Conservation (phyloP, 2,888 invertebrate genomes). For the Tetramorium bicarinatum region DNA sequence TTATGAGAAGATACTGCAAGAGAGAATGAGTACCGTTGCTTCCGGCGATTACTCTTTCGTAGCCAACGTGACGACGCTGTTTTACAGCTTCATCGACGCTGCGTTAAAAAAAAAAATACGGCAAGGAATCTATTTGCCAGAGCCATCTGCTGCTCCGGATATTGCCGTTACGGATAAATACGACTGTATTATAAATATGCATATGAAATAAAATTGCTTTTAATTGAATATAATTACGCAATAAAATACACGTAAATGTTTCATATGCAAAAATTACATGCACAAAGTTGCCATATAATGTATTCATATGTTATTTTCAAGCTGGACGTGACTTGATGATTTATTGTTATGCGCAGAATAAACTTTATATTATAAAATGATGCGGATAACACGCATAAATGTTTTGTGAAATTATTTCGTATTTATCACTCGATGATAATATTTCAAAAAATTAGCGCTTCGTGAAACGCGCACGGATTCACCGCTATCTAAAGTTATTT, state of each 20-base stretch:
- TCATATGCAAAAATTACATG: not conserved
- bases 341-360: not conserved
- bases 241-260: not conserved
- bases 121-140: constrained; percentile 20
- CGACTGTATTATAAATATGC: not conserved
- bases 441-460: not conserved
- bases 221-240: constrained; percentile 39
- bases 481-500: constrained; percentile 4
- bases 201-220: constrained; percentile 9
- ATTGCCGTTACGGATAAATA: not conserved
- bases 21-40: constrained; percentile 70
- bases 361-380: not conserved
- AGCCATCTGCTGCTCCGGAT: constrained; percentile 27
- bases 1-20: constrained; percentile 65
- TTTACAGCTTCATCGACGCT: constrained; percentile 60
- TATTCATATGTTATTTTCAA: not conserved
- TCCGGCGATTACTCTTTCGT: constrained; percentile 62
- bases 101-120: constrained; percentile 23
- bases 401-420: not conserved
- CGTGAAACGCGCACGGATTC: not conserved
- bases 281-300: not conserved
- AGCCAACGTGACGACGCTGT: constrained; percentile 58
- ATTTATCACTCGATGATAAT: not conserved
- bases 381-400: not conserved
- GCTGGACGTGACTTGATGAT: not conserved